Conservation (phyloP, 2,113 vertebrate genomes). For the Holacanthus passer region DNA sequence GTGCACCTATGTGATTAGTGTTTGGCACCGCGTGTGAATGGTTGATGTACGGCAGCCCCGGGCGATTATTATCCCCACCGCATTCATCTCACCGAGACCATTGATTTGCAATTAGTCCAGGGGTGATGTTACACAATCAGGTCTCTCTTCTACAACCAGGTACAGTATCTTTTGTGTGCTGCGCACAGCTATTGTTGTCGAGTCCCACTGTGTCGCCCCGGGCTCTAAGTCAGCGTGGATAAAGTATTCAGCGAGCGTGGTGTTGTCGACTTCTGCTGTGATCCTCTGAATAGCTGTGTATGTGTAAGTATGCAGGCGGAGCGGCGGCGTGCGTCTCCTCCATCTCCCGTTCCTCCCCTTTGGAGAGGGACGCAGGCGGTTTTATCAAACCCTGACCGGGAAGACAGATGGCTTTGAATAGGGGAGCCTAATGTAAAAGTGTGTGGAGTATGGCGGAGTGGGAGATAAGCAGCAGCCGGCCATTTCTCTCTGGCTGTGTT, state of each 20-base stretch:
- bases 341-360: constrained; percentile 53
- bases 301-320: constrained; percentile 73
- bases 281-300: constrained; percentile 51
- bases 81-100: constrained; percentile 69
- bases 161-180: constrained; percentile 52
- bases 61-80: constrained; percentile 61
- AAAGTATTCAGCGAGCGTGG: constrained; percentile 60
- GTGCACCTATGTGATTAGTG: constrained; percentile 57
- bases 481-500: constrained; percentile 78
- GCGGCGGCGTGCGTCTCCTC: constrained; percentile 58
- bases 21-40: constrained; percentile 61
- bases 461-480: constrained; percentile 81
- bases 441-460: constrained; percentile 77
- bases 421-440: constrained; percentile 85
- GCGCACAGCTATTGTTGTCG: constrained; percentile 54
- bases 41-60: constrained; percentile 54
- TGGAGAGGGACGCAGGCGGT: constrained; percentile 66
- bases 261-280: constrained; percentile 58
- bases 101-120: constrained; percentile 80
- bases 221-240: constrained; percentile 62
- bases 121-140: constrained; percentile 59
- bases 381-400: constrained; percentile 82
- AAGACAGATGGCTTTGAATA: constrained; percentile 84
- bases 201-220: constrained; percentile 60
- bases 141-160: constrained; percentile 55